Evolutionary conservation across 2,113 vertebrate genomes (phyloP).

Genomic region (Pipra filicauda): DNA sequence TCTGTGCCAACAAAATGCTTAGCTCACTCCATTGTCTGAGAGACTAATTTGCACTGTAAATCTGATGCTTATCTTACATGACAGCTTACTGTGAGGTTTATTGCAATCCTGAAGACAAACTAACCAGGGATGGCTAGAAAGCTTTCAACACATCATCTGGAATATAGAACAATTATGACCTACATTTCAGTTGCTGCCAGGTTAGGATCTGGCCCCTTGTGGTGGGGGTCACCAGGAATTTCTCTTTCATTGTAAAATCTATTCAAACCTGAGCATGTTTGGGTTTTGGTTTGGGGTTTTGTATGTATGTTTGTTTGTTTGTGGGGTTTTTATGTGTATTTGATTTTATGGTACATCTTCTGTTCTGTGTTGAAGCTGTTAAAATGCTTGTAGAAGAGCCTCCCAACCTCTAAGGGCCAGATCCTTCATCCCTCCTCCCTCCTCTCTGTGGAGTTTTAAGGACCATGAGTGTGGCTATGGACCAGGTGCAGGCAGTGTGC

Average conservation of each 20-base stretch:
- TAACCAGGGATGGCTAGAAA: constrained; percentile 32
- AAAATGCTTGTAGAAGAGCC: neutral
- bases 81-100: constrained; percentile 64
- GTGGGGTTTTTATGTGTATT: neutral
- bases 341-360: neutral
- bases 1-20: constrained; percentile 63
- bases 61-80: constrained; percentile 72
- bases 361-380: neutral
- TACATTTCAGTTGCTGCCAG: neutral
- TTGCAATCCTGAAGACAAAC: constrained; percentile 56
- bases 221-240: neutral
- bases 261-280: neutral
- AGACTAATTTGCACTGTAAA: constrained; percentile 71
- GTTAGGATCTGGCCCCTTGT: neutral
- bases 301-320: neutral
- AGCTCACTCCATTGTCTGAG: constrained; percentile 62
- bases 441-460: neutral
- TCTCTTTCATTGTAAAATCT: neutral
- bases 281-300: fast-evolving
- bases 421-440: neutral
- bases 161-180: neutral
- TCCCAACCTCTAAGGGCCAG: neutral
- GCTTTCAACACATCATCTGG: neutral
- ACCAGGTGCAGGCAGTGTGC: neutral
- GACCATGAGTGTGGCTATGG: neutral